A percentile compares a stretch with the other conserved stretches of the same genome.
Conservation (phyloP, 2,797 vertebrate species). For the Margarornis squamiger region DNA sequence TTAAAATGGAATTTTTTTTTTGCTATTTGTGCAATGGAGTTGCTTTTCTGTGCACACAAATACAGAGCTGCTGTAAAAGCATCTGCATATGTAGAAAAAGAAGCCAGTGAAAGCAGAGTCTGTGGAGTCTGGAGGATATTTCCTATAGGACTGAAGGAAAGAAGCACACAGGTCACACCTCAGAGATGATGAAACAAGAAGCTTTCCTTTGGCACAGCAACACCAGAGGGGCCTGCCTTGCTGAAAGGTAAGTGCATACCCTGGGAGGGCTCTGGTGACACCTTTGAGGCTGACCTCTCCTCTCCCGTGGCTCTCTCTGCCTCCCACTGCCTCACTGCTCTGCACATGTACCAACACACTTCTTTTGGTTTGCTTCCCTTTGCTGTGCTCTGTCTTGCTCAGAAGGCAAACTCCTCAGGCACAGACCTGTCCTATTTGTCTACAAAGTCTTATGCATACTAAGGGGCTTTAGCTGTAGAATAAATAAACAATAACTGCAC, state of each 20-base stretch:
- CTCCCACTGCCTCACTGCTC: neutral
- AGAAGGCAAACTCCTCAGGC: conserved; percentile 44
- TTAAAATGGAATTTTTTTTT: neutral
- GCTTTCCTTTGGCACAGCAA: neutral
- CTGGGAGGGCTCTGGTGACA: neutral
- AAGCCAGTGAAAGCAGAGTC: neutral
- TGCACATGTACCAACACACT: neutral
- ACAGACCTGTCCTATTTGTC: conserved; percentile 45
- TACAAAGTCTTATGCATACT: conserved; percentile 16
- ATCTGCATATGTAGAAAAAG: neutral
- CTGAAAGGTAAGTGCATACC: neutral
- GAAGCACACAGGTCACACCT: neutral
- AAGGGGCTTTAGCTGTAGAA: neutral
- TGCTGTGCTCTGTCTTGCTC: conserved; percentile 19
- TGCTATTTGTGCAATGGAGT: neutral
- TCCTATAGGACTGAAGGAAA: neutral
- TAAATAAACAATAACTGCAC: conserved; percentile 31
- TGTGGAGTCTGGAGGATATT: neutral
- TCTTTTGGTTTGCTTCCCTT: neutral
- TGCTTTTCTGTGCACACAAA: neutral
- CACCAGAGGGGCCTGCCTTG: neutral
- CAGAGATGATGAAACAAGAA: neutral
- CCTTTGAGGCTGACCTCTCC: neutral
- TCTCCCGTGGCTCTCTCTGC: neutral
- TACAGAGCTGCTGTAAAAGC: neutral